Evolutionary conservation across 2,888 invertebrate genomes (phyloP), one percentile per base, ranked within the genome.

Genomic region (Macrophya alboannulata): DNA sequence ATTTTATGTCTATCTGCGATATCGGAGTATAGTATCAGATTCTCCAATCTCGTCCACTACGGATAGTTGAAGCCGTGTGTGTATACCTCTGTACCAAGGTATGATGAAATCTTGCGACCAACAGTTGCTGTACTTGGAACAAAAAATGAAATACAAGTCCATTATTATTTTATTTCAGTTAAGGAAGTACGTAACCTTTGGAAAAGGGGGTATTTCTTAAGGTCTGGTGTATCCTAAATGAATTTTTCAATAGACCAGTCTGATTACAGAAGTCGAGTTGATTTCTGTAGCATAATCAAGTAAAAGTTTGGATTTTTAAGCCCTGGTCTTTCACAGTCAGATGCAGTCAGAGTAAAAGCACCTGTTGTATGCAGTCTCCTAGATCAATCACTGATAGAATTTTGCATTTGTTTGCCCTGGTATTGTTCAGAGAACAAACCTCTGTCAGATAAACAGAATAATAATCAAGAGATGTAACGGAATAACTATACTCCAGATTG

Each of bases 401-500:
- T 55, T 1, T 55, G 2, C n/a, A n/a, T n/a, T n/a, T 55, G n/a
- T 55, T 55, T 55, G n/a, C n/a, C n/a, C 55, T 55, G n/a, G 55
- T n/a, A 55, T 55, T n/a, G 55, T n/a, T 4, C 8, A 55, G 55
- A 55, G 55, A 55, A 8, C 1, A 1, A 55, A 55, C 8, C n/a
- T 55, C 8, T 55, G 8, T 55, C 55, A 55, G 55, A 55, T 55
- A 55, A 55, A 55, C n/a, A 55, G 55, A 55, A 55, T n/a, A n/a
- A 55, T n/a, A 55, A 55, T 55, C 8, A 8, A 55, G n/a, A 55
- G 8, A 55, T n/a, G 55, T n/a, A 6, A 55, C n/a, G 2, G n/a
- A n/a, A 55, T n/a, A n/a, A 55, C n/a, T n/a, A n/a, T n/a, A 55
- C n/a, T 55, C 55, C n/a, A 55, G 55, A 55, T 55, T n/a, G 55